Conservation (phyloP, 1,140 invertebrate genomes). For the Nephotettix cincticeps region DNA sequence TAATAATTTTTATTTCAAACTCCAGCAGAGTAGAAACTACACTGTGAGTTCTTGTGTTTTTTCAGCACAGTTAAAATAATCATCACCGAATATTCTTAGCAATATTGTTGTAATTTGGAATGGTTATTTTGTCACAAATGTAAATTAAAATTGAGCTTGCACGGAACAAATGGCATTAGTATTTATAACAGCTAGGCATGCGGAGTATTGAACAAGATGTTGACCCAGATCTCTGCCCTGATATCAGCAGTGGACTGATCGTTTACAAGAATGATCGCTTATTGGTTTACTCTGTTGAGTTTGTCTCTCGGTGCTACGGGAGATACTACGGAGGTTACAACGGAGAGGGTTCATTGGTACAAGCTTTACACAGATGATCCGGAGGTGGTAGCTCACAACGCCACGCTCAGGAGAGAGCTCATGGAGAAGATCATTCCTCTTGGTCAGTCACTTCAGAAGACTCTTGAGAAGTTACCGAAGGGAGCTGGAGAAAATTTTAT, state of each 20-base stretch:
- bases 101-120: too few relatives aligned
- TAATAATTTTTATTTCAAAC: too few relatives aligned
- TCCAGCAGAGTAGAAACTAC: too few relatives aligned
- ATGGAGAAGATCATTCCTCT: slow-evolving; percentile 1
- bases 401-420: background rate
- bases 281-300: background rate
- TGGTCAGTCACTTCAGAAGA: background rate
- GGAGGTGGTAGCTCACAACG: background rate
- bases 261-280: too few relatives aligned
- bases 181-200: too few relatives aligned
- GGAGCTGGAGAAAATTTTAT: background rate
- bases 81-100: too few relatives aligned
- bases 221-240: background rate
- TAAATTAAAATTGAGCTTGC: too few relatives aligned
- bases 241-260: background rate
- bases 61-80: too few relatives aligned
- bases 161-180: too few relatives aligned
- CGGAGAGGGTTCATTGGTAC: background rate
- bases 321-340: background rate
- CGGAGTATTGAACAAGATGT: too few relatives aligned
- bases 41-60: too few relatives aligned
- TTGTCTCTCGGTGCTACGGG: background rate
- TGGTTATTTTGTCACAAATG: too few relatives aligned
- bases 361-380: slow-evolving; percentile 3
- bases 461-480: background rate